Conservation (phyloP, 2,888 invertebrate species). For the Trissolcus brochymenae region DNA sequence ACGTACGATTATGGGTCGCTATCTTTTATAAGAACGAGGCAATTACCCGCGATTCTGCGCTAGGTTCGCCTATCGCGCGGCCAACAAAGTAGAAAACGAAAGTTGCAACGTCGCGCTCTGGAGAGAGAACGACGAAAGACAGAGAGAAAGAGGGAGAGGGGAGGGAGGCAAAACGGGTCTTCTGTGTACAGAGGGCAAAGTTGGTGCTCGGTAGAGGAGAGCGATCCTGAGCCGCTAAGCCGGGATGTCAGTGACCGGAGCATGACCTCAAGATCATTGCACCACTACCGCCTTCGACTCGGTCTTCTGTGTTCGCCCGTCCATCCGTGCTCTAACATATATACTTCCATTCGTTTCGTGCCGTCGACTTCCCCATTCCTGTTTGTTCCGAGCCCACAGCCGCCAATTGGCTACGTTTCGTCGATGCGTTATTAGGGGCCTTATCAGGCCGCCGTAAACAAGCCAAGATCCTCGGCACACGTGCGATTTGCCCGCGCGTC, state of each 20-base stretch:
- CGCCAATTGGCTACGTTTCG: constrained; percentile 36
- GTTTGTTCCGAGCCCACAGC: constrained; percentile 26
- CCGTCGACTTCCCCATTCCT: constrained; percentile 54
- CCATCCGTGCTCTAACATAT: constrained; percentile 53
- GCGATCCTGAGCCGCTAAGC: constrained; percentile 60
- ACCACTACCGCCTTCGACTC: constrained; percentile 67
- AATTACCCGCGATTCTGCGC: constrained; percentile 50
- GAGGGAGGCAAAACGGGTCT: constrained; percentile 16
- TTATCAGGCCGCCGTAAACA: constrained; percentile 31
- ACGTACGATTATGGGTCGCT: constrained; percentile 57
- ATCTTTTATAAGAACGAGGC: constrained; percentile 57
- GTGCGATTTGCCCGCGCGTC: constrained; percentile 6
- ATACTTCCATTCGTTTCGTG: constrained; percentile 55
- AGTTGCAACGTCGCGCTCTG: constrained; percentile 49
- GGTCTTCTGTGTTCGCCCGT: constrained; percentile 57
- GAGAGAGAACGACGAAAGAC: constrained; percentile 16
- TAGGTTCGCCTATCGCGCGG: constrained; percentile 53
- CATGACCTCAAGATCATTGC: constrained; percentile 73
- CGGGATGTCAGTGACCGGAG: constrained; percentile 74
- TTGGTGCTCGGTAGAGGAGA: constrained; percentile 61
- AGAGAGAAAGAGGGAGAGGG: constrained; percentile 36
- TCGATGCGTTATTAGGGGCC: constrained; percentile 37
- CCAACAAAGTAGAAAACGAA: constrained; percentile 54
- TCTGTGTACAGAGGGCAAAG: constrained; percentile 60
- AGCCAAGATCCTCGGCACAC: constrained; percentile 9